Conservation (phyloP, 2,888 invertebrate genomes). For the Tachina lurida region DNA sequence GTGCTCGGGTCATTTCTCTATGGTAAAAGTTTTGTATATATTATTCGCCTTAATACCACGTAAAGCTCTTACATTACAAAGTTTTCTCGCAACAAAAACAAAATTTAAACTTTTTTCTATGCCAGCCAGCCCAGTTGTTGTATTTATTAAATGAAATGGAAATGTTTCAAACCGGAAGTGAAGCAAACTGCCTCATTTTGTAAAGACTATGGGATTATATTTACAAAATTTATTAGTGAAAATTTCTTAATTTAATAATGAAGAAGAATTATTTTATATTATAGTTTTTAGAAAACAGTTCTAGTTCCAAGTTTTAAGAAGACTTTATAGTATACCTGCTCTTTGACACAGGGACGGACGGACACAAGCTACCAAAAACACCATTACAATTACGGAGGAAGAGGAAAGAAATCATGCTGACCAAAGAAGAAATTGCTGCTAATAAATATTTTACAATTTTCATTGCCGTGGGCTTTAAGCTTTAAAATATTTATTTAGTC, state of each 20-base stretch:
- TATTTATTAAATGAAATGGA: background rate
- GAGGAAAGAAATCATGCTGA: background rate
- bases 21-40: conserved; percentile 40
- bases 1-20: conserved; percentile 59
- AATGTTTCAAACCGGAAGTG: conserved; percentile 18
- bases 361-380: too few relatives aligned
- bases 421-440: background rate
- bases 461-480: background rate
- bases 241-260: background rate
- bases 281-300: background rate
- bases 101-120: conserved; percentile 18
- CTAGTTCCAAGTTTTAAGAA: background rate
- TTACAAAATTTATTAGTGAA: background rate
- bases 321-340: background rate
- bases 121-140: background rate
- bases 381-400: too few relatives aligned
- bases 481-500: conserved; percentile 13
- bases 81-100: background rate
- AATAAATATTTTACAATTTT: background rate
- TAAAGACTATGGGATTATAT: background rate
- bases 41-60: conserved; percentile 40
- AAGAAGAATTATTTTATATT: background rate
- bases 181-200: background rate
- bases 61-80: conserved; percentile 46
- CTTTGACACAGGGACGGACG: background rate